Conservation (phyloP, 2,113 vertebrate species). For the Pogonocichla stellata region DNA sequence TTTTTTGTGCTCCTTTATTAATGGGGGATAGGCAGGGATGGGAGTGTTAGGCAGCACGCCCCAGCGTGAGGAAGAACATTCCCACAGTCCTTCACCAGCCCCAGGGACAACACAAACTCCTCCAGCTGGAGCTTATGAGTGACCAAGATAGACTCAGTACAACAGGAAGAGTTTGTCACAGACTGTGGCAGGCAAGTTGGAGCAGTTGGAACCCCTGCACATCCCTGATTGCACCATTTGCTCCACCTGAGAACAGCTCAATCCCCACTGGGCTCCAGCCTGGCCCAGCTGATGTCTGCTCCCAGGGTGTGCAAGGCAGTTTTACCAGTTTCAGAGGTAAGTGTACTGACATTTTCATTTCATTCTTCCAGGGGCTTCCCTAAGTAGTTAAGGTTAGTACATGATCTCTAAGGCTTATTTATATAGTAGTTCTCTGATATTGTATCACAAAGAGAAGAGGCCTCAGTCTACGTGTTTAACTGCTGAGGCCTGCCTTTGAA, state of each 20-base stretch:
- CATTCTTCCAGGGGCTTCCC: accelerated
- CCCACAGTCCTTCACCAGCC: accelerated
- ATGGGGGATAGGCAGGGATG: neutral
- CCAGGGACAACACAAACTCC: neutral
- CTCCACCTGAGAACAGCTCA: neutral
- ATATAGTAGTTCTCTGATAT: accelerated
- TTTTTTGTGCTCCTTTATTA: neutral
- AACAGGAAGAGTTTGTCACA: neutral
- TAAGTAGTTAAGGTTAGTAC: neutral
- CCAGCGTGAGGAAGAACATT: neutral
- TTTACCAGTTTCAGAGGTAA: neutral
- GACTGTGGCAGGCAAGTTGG: too few relatives aligned
- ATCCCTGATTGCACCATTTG: neutral
- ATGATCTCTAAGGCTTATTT: accelerated
- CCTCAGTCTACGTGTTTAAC: accelerated
- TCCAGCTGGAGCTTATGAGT: neutral
- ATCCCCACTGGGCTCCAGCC: accelerated
- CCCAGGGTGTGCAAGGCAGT: too few relatives aligned
- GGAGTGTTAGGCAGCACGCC: neutral
- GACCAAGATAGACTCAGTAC: accelerated
- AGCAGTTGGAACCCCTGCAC: neutral
- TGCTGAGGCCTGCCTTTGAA: neutral
- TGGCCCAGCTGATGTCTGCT: neutral
- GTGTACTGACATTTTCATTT: accelerated
- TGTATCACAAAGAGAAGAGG: accelerated